Percentiles rank a stretch among this genome's conserved stretches.
Conservation (phyloP, 2,113 vertebrate species). For the Cyprinus carpio region DNA sequence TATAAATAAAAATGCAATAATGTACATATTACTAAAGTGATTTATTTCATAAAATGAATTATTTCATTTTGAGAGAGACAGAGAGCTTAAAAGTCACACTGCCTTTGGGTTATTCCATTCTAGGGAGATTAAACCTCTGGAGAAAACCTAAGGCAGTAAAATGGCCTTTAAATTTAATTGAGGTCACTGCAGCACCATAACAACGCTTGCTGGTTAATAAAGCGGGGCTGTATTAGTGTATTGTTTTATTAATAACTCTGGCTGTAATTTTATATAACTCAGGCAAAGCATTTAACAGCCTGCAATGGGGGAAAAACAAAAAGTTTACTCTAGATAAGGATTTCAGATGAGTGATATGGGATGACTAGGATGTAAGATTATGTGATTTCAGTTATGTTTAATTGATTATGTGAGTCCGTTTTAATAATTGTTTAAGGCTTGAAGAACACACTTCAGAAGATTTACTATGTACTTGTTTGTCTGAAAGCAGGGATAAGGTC, state of each 20-base stretch:
- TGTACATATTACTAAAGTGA: constrained; percentile 3
- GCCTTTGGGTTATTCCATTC: constrained; percentile 68
- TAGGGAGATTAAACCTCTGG: constrained; percentile 70
- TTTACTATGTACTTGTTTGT: neutral
- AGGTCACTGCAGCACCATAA: constrained; percentile 69
- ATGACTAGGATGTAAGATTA: neutral
- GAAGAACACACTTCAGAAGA: constrained; percentile 5
- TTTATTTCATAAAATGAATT: constrained; percentile 53
- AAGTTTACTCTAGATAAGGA: constrained; percentile 10
- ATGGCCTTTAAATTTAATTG: constrained; percentile 75
- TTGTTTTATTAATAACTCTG: constrained; percentile 61
- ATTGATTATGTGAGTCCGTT: neutral
- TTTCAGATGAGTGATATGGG: constrained; percentile 3
- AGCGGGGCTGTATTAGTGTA: constrained; percentile 59
- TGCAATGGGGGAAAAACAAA: neutral
- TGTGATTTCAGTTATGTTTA: too few species aligned
- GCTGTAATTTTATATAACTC: constrained; percentile 24
- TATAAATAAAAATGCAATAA: neutral
- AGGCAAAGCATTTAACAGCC: neutral
- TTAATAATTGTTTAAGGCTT: constrained; percentile 18
- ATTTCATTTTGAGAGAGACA: constrained; percentile 36
- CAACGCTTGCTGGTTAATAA: constrained; percentile 68
- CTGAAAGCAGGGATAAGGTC: constrained; percentile 21
- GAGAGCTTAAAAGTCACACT: constrained; percentile 67
- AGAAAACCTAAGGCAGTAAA: constrained; percentile 67